phyloP scores from a whole-genome alignment of 2,888 invertebrate genomes.

The Fabriciana adippe region DNA sequence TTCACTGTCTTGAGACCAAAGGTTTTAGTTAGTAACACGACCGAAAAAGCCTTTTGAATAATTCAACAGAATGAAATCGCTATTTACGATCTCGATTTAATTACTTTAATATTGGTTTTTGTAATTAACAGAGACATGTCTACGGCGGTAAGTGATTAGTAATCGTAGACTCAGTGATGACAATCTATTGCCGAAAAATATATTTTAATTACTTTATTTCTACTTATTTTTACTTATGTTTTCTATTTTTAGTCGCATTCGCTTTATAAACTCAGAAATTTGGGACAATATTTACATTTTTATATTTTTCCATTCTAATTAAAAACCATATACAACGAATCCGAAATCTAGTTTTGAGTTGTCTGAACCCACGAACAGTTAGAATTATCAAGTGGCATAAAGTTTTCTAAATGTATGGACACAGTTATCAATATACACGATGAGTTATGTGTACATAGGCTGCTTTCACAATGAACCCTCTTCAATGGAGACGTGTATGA shows the following conservation, averaged over 20 bases:
- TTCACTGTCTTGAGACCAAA: constrained; percentile 19
- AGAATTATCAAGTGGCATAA: background rate
- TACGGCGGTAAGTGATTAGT: constrained; percentile 8
- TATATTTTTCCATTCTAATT: no score
- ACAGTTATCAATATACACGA: constrained; percentile 19
- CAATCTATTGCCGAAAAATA: background rate
- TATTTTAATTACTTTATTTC: background rate
- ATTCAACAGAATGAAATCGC: constrained; percentile 25
- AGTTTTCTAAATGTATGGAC: constrained; percentile 6
- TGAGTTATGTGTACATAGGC: constrained; percentile 18
- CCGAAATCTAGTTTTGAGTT: constrained; percentile 4
- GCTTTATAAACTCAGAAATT: no score
- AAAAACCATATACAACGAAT: no score
- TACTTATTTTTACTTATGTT: background rate
- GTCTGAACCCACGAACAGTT: background rate
- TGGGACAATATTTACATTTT: no score
- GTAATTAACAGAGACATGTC: constrained; percentile 24
- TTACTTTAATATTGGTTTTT: constrained; percentile 24
- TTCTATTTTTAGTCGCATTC: no score
- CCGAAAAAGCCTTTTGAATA: constrained; percentile 27
- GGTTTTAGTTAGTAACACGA: constrained; percentile 13
- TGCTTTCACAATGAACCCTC: constrained; percentile 19
- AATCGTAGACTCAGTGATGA: constrained; percentile 11
- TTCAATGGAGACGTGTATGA: constrained; percentile 27
- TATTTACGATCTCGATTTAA: constrained; percentile 22